Evolutionary conservation across 2,888 invertebrate species (phyloP).

Genomic region (Drosophila falleni): DNA sequence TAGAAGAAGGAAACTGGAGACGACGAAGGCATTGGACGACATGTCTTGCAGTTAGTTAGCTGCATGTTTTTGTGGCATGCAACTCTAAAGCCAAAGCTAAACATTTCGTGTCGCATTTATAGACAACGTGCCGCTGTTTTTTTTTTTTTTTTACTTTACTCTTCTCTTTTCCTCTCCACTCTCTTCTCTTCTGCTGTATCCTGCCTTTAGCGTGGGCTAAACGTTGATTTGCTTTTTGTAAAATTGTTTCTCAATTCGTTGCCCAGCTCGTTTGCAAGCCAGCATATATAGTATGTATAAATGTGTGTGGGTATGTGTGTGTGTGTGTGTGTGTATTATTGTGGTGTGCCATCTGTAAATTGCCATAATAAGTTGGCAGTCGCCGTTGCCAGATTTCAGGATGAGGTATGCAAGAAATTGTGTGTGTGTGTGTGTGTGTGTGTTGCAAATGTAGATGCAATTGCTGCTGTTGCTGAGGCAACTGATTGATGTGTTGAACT

Average conservation of each 20-base stretch:
- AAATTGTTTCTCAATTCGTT: constrained; percentile 78
- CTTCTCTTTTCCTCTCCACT: constrained; percentile 1
- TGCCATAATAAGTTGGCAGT: constrained; percentile 71
- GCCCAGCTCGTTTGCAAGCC: constrained; percentile 53
- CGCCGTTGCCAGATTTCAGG: constrained; percentile 38
- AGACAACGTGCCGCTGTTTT: constrained; percentile 71
- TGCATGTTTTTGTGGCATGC: constrained; percentile 71
- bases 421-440: constrained; percentile 11
- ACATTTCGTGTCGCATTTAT: constrained; percentile 80
- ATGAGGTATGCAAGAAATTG: constrained; percentile 29
- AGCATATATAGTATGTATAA: neutral
- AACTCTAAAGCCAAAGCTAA: constrained; percentile 56
- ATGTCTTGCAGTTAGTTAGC: constrained; percentile 76
- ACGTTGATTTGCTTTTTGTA: constrained; percentile 74
- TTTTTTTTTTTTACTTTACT: constrained; percentile 7
- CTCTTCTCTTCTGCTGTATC: constrained; percentile 11
- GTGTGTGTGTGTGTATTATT: constrained; percentile 20
- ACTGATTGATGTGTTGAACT: constrained; percentile 39
- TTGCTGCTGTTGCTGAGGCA: constrained; percentile 20
- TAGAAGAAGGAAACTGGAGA: constrained; percentile 15
- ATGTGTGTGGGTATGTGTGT: constrained; percentile 18
- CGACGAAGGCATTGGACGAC: constrained; percentile 27
- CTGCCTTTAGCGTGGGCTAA: constrained; percentile 43
- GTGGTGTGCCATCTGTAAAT: constrained; percentile 54
- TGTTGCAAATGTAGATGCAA: constrained; percentile 23